Evolutionary conservation across 2,113 vertebrate species (phyloP).

Genomic region (Mugil cephalus): DNA sequence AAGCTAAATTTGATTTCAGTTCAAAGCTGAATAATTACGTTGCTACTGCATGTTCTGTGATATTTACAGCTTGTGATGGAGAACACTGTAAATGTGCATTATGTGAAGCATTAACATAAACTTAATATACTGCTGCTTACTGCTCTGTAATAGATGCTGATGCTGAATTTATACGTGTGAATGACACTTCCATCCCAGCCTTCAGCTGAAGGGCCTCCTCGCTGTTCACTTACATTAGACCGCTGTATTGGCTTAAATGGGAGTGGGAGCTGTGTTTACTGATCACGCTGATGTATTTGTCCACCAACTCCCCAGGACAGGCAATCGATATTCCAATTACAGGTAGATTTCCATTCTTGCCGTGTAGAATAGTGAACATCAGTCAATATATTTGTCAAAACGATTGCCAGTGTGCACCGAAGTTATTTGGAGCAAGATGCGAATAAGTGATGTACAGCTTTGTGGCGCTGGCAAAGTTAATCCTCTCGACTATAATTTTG

Average conservation of each 20-base stretch:
- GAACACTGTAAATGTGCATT: conserved; percentile 30
- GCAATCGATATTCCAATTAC: conserved; percentile 78
- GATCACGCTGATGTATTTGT: conserved; percentile 77
- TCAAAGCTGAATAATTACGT: too few species aligned
- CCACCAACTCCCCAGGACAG: conserved; percentile 59
- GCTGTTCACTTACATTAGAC: conserved; percentile 69
- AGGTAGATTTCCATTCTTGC: conserved; percentile 71
- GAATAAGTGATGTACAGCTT: conserved; percentile 3
- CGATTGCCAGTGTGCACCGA: conserved; percentile 7
- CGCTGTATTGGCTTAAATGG: conserved; percentile 42
- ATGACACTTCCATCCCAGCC: conserved; percentile 19
- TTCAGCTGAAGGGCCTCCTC: conserved; percentile 36
- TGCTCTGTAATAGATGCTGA: conserved; percentile 31
- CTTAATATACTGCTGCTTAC: conserved; percentile 50
- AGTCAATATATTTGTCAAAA: conserved; percentile 62
- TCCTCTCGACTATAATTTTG: not conserved
- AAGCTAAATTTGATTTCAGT: not conserved
- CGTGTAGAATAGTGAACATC: conserved; percentile 37
- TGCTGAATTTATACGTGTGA: conserved; percentile 52
- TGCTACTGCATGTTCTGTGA: not conserved
- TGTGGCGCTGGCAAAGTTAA: not conserved
- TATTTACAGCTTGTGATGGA: conserved; percentile 18
- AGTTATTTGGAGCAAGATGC: not conserved
- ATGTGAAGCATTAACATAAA: conserved; percentile 42
- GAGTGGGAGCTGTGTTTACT: conserved; percentile 59